Base-by-base conservation (phyloP, 2,888 invertebrate species). In the Nemoura dubitans region DNA sequence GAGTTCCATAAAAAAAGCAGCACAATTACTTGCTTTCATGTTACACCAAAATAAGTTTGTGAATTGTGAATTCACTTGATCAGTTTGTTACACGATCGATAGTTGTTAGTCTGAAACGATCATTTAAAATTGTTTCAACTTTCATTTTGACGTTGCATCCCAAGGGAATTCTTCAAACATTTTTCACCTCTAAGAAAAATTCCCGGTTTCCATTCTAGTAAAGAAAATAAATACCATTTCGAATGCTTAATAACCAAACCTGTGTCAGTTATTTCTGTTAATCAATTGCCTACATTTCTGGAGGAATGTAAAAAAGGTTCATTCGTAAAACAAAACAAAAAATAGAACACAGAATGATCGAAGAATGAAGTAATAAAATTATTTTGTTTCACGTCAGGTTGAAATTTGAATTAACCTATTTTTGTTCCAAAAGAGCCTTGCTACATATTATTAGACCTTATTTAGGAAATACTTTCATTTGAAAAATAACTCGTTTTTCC, bases 11-110 rank as follows among this genome's bases (percentile, higher is more conserved):
- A 59, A 59, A 36, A 59, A 59, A 59, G 59, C 59, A 59, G 59
- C 59, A 59, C 59, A 59, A 59, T 59, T 59, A 59, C 59, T 59
- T 59, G 59, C 59, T 59, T 59, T 59, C 59, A 59, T 14, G 2
- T 59, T 59, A 59, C 59, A 59, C 59, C 59, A 59, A 59, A 59
- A 59, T 59, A 59, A 59, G 59, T 59, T 59, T 59, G 59, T 59
- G 59, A 59, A 59, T 59, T 59, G 59, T 59, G 59, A 59, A 59
- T 59, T 59, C 59, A 59, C 59, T 59, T 59, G 59, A 59, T 59
- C 59, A 3, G 21, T 59, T 59, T 59, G 59, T 59, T 59, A 59
- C 59, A 59, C 59, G 21, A 59, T 59, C 59, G 21, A 59, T 59
- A 59, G 59, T 59, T 59, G 59, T 21, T 59, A 59, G 59, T 59